These are phyloP conservation scores for Penaeus indicus DNA, from an alignment of 1,140 invertebrate species.

Conservation along the genomic window DNA sequence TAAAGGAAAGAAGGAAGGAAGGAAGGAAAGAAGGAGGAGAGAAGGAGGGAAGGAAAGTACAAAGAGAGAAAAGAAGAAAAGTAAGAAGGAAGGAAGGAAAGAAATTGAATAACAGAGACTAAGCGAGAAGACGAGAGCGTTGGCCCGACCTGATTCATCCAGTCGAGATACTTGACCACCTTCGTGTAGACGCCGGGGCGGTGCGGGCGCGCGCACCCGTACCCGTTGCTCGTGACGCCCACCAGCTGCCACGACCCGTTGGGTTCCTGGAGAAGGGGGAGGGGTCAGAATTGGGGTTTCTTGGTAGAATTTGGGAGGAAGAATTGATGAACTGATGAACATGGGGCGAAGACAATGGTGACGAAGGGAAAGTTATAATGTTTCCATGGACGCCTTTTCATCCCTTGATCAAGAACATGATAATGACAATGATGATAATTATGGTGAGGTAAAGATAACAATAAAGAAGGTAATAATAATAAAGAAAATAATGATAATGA, in stretches of 20 bases:
- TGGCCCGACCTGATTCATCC: constrained; percentile 75
- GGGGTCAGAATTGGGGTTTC: background rate
- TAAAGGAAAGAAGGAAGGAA: no score
- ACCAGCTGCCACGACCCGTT: constrained; percentile 69
- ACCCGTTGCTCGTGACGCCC: constrained; percentile 78
- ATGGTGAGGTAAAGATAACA: no score
- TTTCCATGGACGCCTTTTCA: no score
- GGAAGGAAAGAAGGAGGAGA: background rate
- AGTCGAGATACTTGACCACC: constrained; percentile 80
- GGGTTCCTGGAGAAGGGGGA: constrained; percentile 54
- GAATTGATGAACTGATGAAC: background rate
- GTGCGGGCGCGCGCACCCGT: constrained; percentile 81
- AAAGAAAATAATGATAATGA: no score
- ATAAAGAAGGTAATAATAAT: no score
- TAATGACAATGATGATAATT: no score
- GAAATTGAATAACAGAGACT: background rate
- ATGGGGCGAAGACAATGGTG: background rate
- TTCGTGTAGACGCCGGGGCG: constrained; percentile 87
- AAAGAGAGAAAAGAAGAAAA: background rate
- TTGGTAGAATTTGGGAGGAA: background rate
- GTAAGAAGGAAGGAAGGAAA: background rate
- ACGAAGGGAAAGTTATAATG: background rate
- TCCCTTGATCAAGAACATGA: no score
- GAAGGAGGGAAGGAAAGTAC: background rate
- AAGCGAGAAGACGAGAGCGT: background rate